Evolutionary conservation across 2,888 invertebrate species (phyloP).

Genomic region (Xanthostigma xanthostigma): DNA sequence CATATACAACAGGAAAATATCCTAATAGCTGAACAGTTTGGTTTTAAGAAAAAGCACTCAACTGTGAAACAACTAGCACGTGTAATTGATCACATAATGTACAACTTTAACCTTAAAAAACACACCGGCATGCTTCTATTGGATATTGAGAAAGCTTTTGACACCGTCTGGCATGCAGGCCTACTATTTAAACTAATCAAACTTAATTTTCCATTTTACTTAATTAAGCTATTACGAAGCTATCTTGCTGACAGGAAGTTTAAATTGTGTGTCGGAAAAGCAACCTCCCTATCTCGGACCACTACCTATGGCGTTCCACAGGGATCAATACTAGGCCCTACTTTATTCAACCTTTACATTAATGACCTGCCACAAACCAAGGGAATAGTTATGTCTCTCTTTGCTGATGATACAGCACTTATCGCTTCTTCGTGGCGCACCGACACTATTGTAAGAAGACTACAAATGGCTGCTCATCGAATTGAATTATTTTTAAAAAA

Average conservation of each 20-base stretch:
- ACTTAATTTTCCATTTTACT: conserved; percentile 9
- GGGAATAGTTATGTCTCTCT: conserved; percentile 7
- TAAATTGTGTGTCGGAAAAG: conserved; percentile 9
- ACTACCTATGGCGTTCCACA: conserved; percentile 17
- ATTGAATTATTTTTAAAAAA: conserved; percentile 5
- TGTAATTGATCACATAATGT: conserved; percentile 13
- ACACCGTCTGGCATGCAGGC: conserved; percentile 17
- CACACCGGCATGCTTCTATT: conserved; percentile 15
- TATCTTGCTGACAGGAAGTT: conserved; percentile 13
- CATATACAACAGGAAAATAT: conserved; percentile 6
- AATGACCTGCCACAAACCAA: conserved; percentile 12
- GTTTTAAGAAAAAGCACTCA: conserved; percentile 16
- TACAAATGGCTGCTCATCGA: not conserved
- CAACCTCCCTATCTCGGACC: conserved; percentile 3
- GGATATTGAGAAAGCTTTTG: conserved; percentile 18
- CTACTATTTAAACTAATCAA: conserved; percentile 12
- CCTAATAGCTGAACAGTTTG: conserved; percentile 15
- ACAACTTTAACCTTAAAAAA: conserved; percentile 12
- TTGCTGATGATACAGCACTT: conserved; percentile 10
- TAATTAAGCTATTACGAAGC: conserved; percentile 11
- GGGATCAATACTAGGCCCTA: conserved; percentile 12
- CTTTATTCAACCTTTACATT: conserved; percentile 12
- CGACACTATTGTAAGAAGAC: not conserved
- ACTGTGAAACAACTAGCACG: conserved; percentile 16
- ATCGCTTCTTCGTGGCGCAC: not conserved